These are phyloP conservation scores for Drosophila kohkoa DNA, from an alignment of 1,140 invertebrate species.

Conservation along the genomic window DNA sequence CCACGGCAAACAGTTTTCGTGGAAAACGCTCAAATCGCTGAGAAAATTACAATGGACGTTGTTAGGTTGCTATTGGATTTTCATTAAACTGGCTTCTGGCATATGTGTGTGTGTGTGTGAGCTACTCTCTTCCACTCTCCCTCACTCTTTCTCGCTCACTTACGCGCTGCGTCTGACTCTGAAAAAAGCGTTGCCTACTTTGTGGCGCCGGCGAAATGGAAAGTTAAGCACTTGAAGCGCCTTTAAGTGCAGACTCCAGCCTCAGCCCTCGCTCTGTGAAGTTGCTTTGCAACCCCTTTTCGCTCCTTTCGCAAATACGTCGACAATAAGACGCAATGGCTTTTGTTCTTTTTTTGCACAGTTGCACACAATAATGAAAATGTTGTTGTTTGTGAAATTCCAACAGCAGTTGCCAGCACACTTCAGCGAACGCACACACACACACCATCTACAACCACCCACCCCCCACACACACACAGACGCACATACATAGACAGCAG, in stretches of 20 bases:
- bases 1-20: conserved; percentile 36
- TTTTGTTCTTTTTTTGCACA: conserved; percentile 80
- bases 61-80: conserved; percentile 53
- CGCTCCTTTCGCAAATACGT: conserved; percentile 21
- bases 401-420: conserved; percentile 68
- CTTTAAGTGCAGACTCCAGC: conserved; percentile 55
- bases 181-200: conserved; percentile 74
- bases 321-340: conserved; percentile 56
- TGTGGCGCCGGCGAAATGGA: conserved; percentile 66
- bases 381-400: conserved; percentile 84
- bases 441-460: conserved; percentile 20
- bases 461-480: conserved; percentile 31
- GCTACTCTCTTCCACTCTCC: neutral
- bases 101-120: conserved; percentile 12
- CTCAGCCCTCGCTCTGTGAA: neutral
- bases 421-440: conserved; percentile 55
- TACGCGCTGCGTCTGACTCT: neutral
- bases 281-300: conserved; percentile 53
- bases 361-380: conserved; percentile 84
- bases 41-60: conserved; percentile 70
- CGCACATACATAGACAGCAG: conserved; percentile 37
- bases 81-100: conserved; percentile 55
- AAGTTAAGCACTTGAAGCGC: conserved; percentile 71
- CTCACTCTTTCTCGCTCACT: neutral
- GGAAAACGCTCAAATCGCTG: conserved; percentile 40